Evolutionary conservation across 2,797 vertebrate genomes (phyloP), one percentile per base, ranked within the genome.

Genomic region (Bovichtus variegatus): DNA sequence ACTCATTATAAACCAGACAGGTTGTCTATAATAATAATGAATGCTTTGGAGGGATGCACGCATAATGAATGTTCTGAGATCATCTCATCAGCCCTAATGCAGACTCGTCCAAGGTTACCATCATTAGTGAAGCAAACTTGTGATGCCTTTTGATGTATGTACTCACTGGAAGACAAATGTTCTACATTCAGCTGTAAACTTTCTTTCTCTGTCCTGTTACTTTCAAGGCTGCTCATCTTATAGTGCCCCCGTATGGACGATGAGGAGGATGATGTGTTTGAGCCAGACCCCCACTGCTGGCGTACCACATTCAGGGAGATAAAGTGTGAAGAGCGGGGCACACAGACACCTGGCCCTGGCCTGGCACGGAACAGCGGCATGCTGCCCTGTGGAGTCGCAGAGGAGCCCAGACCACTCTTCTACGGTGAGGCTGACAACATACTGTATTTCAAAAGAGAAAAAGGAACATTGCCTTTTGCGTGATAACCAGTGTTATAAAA

Each of bases 241-340:
- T 74, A 93, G 87, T 61, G 78, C 76, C 91, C 82, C 86, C 94
- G 91, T 76, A 96, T 96, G 95, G 95, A 96, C 71, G 95, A 96
- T 89, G 95, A 96, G 81, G 95, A 96, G 86, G 95, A 96, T 71
- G 95, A 95, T 94, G 95, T 96, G 85, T 95, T 94, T 84, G 90
- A 89, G 91, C 87, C 91, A 60, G 89, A 91, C 82, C 82, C 88
- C 57, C 71, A 67, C 78, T 83, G 54, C 90, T 94, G 94, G 92
- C 89, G 74, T 84, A 90, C 91, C 76, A 62, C 88, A 54, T 93
- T 92, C 90, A 86, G 87, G 84, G 92, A 94, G 90, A 93, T 96
- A 95, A 96, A 95, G 93, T 93, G 91, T 73, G 89, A 93, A 78
- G 91, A 95, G 72, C 91, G 88, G 91, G 91, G 89, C 76, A 95